Evolutionary conservation across 2,797 vertebrate species (phyloP).

Genomic region (Danio albolineatus): DNA sequence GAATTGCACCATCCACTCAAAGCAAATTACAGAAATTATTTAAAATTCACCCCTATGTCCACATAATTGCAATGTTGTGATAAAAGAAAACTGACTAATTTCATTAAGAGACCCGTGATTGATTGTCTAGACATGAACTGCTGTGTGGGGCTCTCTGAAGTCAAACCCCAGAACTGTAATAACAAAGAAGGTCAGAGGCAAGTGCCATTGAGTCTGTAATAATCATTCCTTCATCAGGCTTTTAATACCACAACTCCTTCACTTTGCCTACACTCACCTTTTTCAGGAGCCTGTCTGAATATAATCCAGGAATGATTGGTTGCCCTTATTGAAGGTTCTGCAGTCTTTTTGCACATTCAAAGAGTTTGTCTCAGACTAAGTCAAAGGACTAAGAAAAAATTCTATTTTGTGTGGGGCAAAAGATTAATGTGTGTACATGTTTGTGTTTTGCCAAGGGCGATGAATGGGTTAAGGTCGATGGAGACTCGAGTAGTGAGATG

Average conservation of each 20-base stretch:
- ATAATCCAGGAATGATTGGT: slow-evolving; percentile 24
- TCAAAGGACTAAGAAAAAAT: slow-evolving; percentile 44
- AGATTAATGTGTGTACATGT: slow-evolving; percentile 61
- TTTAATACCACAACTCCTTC: slow-evolving; percentile 4
- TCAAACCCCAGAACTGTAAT: slow-evolving; percentile 26
- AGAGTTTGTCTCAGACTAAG: slow-evolving; percentile 41
- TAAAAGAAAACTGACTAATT: slow-evolving; percentile 18
- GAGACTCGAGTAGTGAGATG: slow-evolving; percentile 55
- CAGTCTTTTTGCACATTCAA: slow-evolving; percentile 31
- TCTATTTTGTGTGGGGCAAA: slow-evolving; percentile 53
- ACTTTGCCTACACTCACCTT: slow-evolving; percentile 13
- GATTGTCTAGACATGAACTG: slow-evolving; percentile 28
- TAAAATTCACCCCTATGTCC: slow-evolving; percentile 6
- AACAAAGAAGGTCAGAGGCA: slow-evolving; percentile 26
- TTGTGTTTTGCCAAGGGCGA: slow-evolving; percentile 57
- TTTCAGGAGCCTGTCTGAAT: slow-evolving; percentile 32
- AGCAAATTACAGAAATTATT: not conserved
- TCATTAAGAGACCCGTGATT: slow-evolving; percentile 19
- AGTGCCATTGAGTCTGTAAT: slow-evolving; percentile 2
- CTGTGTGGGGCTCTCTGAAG: not conserved
- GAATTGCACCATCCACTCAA: not conserved
- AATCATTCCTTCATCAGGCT: slow-evolving; percentile 23
- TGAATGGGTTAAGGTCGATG: slow-evolving; percentile 56
- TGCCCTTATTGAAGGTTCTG: slow-evolving; percentile 52
- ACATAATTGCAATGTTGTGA: slow-evolving; percentile 14